Base-by-base conservation (phyloP, 1,140 invertebrate species). In the Anoplophora glabripennis region DNA sequence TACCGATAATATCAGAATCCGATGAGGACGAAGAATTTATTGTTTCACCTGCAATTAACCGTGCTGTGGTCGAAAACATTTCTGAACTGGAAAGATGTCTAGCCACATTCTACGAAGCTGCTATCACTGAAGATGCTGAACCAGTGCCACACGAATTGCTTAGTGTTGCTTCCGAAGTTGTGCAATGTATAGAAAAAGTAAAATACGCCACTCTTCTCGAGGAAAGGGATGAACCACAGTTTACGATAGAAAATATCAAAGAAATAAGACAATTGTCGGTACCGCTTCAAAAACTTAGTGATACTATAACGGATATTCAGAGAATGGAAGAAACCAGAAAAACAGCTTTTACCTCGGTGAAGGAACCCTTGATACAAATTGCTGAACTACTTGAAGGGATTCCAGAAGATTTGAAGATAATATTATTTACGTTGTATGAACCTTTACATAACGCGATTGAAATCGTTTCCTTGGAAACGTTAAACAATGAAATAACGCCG, bases 381-480 rank as follows among this genome's bases (percentile, higher is more conserved):
- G 61, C 60, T 7, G 60, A 65, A 38, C 56, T 68, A 11, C 41
- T 63, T 35, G 61, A 68, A 37, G 44, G 44, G 9, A 54, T 60
- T n/a, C 57, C 58, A 11, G 61, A 63, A 53, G 61, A 60, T 15
- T 34, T 68, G 14, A 65, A 64, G 33, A 61, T 64, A 17, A 61
- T 57, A 38, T 37, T 64, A 15, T 58, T 52, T 21, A 66, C 41
- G 21, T 37, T 63, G 8, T 56, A 66, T 21, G 61, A 65, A 40
- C 62, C 68, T 18, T 40, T 75, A 12, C 52, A 63, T 37, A 68
- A 72, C 54, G 65, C 64, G 21, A 57, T 75, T 11, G 73, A 75
- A 59, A 68, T 75, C 9, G 59, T 72, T 36, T 66, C 57, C 8
- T 57, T 75, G 33, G 73, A 75, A 54, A 61, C 65, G 52, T 63